Conservation (phyloP, 2,797 vertebrate species). For the Meriones psammophilus region DNA sequence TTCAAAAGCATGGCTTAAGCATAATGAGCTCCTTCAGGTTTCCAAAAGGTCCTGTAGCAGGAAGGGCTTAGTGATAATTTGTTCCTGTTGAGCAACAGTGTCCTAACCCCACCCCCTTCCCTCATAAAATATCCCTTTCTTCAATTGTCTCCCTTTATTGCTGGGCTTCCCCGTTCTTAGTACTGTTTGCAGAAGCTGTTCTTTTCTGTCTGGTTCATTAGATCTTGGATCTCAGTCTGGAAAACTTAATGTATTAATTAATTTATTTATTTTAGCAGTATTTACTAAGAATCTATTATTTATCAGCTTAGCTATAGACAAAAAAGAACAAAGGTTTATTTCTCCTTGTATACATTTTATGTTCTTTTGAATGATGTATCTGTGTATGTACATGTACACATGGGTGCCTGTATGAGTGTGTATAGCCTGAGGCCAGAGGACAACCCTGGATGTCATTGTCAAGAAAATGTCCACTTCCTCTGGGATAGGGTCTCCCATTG, state of each 20-base stretch:
- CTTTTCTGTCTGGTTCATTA: not conserved
- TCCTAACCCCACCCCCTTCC: not conserved
- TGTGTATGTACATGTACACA: not conserved
- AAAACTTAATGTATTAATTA: not conserved
- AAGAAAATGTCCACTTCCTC: not conserved
- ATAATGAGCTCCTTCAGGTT: not conserved
- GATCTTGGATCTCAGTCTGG: not conserved
- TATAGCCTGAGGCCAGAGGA: not conserved
- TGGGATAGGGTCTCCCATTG: not conserved
- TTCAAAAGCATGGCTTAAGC: not conserved
- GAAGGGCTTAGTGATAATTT: not conserved
- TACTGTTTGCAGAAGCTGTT: not conserved
- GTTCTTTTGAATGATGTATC: not conserved
- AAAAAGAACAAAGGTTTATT: not conserved
- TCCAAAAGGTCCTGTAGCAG: not conserved
- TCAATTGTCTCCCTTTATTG: constrained; percentile 4
- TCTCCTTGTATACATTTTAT: not conserved
- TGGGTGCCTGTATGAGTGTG: too few species aligned
- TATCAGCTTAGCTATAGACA: not conserved
- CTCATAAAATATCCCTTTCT: not conserved
- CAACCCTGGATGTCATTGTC: not conserved
- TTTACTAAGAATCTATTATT: not conserved
- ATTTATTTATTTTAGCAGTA: not conserved
- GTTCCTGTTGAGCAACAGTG: not conserved
- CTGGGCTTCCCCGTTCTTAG: not conserved